phyloP scores from a whole-genome alignment of 2,113 vertebrate genomes.

The Rhizomys pruinosus region DNA sequence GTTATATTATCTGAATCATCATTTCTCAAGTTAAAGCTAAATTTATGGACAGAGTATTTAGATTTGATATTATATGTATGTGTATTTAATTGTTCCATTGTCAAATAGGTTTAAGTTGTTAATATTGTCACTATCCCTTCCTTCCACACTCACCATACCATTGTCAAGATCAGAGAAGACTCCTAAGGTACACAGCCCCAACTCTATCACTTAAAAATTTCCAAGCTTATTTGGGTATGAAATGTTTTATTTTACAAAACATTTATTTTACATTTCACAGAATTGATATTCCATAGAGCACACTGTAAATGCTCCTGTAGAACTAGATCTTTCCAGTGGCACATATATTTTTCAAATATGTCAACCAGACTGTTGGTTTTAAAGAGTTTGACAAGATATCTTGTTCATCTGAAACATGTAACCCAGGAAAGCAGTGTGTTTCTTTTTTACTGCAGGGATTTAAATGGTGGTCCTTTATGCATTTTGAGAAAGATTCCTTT shows the following conservation, averaged over 20 bases:
- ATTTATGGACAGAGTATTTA: background rate
- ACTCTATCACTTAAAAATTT: background rate
- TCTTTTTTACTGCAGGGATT: background rate
- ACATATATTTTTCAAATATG: background rate
- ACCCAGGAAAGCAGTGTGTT: background rate
- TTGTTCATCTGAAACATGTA: background rate
- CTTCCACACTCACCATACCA: background rate
- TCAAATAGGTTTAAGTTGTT: conserved; percentile 1
- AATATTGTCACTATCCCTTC: background rate
- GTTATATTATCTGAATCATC: background rate
- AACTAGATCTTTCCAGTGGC: background rate
- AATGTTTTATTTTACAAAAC: background rate
- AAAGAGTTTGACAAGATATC: background rate
- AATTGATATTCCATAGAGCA: background rate
- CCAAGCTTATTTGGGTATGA: background rate
- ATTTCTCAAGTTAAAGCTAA: conserved; percentile 24
- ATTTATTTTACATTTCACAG: background rate
- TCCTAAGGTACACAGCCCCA: background rate
- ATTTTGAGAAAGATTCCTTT: background rate
- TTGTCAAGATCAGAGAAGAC: background rate
- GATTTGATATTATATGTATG: background rate
- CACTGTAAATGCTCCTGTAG: background rate
- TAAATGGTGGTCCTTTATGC: background rate
- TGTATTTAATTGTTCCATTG: background rate
- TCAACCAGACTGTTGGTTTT: background rate